Conservation (phyloP, 2,113 vertebrate species). For the Columba livia region DNA sequence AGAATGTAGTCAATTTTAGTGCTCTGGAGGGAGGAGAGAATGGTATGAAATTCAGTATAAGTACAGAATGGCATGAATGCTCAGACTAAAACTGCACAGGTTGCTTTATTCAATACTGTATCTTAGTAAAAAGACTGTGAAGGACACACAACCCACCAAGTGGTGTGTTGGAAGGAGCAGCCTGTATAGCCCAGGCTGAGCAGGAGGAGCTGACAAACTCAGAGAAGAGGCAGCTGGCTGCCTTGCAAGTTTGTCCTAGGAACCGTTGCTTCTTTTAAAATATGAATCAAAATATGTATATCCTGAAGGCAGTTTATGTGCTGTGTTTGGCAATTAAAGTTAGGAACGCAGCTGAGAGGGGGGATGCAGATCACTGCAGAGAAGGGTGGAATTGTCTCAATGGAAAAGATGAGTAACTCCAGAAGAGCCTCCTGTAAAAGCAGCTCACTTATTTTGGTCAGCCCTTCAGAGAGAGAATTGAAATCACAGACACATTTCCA, state of each 20-base stretch:
- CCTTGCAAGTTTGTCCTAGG: slow-evolving; percentile 4
- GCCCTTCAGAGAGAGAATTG: background rate
- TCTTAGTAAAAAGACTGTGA: background rate
- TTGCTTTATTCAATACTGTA: background rate
- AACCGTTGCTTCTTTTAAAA: background rate
- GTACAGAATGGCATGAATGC: background rate
- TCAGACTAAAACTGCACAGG: background rate
- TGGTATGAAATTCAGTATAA: background rate
- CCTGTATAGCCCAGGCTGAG: background rate
- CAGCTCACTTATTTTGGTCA: background rate
- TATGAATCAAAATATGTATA: background rate
- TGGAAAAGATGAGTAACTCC: slow-evolving; percentile 26
- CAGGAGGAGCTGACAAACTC: background rate
- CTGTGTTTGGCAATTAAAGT: slow-evolving; percentile 19
- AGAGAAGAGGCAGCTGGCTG: slow-evolving; percentile 1
- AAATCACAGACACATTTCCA: background rate
- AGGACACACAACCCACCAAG: background rate
- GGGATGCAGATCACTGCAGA: background rate
- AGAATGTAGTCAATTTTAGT: background rate
- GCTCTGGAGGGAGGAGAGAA: background rate
- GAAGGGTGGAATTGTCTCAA: background rate
- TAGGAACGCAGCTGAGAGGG: background rate
- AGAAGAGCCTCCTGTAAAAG: background rate
- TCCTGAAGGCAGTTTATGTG: background rate
- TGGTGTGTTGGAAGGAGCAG: background rate